These are phyloP conservation scores for Microplitis mediator DNA, from an alignment of 1,140 invertebrate species.

Conservation along the genomic window DNA sequence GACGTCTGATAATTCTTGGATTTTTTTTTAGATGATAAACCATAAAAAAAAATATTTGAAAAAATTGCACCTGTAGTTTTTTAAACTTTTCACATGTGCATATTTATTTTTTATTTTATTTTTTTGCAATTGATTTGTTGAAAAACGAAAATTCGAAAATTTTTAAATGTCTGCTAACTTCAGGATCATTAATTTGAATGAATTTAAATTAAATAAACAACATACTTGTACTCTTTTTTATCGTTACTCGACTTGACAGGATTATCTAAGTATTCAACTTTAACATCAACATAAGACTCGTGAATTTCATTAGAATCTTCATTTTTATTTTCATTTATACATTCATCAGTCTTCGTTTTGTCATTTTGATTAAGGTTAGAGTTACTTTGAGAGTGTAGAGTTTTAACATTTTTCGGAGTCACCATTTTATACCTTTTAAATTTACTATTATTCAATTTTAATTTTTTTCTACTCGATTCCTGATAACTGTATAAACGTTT, in stretches of 20 bases:
- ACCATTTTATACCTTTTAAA: neutral
- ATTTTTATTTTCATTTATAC: neutral
- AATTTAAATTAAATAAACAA: constrained; percentile 1
- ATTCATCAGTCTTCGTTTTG: neutral
- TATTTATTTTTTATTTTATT: too few species aligned
- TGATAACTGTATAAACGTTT: constrained; percentile 31
- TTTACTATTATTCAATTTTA: constrained; percentile 6
- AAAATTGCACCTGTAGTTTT: too few species aligned
- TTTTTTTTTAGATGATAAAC: too few species aligned
- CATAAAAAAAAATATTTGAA: too few species aligned
- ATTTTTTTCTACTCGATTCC: constrained; percentile 33
- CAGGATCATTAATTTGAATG: neutral
- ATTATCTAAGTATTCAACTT: constrained; percentile 45
- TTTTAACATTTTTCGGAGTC: constrained; percentile 2
- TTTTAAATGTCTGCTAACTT: too few species aligned
- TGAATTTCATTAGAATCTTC: constrained; percentile 3
- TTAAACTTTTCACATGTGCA: too few species aligned
- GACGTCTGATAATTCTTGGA: too few species aligned
- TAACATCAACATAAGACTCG: constrained; percentile 22
- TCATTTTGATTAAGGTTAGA: constrained; percentile 26
- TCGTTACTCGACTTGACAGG: constrained; percentile 67
- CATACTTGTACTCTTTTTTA: constrained; percentile 66
- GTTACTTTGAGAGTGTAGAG: neutral
- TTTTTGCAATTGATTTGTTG: too few species aligned
- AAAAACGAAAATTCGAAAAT: too few species aligned